Conservation (phyloP, 2,113 vertebrate genomes). For the Limnothrissa miodon region DNA sequence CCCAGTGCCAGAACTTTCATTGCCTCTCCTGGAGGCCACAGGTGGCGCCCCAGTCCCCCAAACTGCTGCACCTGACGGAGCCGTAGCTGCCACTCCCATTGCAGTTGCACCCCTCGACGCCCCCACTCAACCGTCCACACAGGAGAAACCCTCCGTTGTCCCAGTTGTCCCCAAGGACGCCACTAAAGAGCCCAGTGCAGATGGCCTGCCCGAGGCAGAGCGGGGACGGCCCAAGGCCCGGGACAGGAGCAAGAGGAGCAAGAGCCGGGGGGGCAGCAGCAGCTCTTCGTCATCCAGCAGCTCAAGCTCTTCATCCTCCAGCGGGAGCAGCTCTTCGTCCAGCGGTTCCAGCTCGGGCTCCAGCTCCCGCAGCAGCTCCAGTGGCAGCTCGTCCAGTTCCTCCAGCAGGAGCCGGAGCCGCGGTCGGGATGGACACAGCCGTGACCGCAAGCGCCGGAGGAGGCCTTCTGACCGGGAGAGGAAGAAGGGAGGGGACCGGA, state of each 20-base stretch:
- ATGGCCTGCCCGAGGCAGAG: slow-evolving; percentile 55
- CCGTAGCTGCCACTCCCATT: not conserved
- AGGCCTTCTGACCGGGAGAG: slow-evolving; percentile 75
- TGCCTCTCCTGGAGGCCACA: not conserved
- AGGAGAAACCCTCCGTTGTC: not conserved
- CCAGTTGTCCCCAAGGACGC: not conserved
- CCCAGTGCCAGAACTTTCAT: slow-evolving; percentile 6
- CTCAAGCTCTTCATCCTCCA: slow-evolving; percentile 76
- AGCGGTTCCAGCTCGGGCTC: slow-evolving; percentile 78
- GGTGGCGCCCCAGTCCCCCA: not conserved
- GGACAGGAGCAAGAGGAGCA: slow-evolving; percentile 68
- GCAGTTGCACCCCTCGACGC: not conserved
- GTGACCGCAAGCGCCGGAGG: slow-evolving; percentile 81
- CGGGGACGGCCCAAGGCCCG: slow-evolving; percentile 72
- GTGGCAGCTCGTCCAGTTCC: slow-evolving; percentile 77
- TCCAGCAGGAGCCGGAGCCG: slow-evolving; percentile 82
- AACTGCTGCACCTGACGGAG: not conserved
- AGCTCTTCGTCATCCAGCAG: slow-evolving; percentile 79
- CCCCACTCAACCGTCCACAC: not conserved
- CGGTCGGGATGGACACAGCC: slow-evolving; percentile 76
- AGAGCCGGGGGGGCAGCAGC: slow-evolving; percentile 75
- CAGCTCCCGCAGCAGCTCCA: slow-evolving; percentile 71
- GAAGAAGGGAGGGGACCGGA: slow-evolving; percentile 80
- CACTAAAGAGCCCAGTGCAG: slow-evolving; percentile 48
- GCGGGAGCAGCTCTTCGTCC: slow-evolving; percentile 80